phyloP scores from a whole-genome alignment of 1,140 invertebrate species.

The Drosophila pectinifera region DNA sequence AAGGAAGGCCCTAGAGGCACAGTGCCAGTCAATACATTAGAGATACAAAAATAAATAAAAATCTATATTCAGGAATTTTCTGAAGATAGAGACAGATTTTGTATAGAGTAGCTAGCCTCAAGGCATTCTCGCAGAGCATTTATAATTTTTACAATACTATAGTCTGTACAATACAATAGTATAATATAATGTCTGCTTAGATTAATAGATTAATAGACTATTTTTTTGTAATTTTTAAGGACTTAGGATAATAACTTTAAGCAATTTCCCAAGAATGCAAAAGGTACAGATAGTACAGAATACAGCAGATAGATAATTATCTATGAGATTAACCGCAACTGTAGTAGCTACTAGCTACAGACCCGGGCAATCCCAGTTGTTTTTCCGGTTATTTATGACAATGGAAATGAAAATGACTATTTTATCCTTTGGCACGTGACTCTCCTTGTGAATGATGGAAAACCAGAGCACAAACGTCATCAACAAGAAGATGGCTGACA shows the following conservation, averaged over 20 bases:
- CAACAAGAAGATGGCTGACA: conserved; percentile 17
- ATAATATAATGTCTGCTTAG: no score
- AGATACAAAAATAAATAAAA: not conserved
- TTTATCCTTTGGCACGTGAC: conserved; percentile 71
- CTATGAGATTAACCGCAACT: not conserved
- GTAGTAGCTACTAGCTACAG: conserved; percentile 1
- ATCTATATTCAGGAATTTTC: not conserved
- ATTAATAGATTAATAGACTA: no score
- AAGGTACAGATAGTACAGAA: not conserved
- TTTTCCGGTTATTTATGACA: conserved; percentile 59
- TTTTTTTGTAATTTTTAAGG: no score
- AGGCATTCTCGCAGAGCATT: not conserved
- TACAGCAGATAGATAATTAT: no score
- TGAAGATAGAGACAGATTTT: not conserved
- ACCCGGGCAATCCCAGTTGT: conserved; percentile 38
- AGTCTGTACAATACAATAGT: no score
- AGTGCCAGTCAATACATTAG: conserved; percentile 7
- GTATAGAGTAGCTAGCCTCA: not conserved
- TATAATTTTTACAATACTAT: not conserved
- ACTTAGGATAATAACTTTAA: not conserved
- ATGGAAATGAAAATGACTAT: conserved; percentile 54
- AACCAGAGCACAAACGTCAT: conserved; percentile 31
- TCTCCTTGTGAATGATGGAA: conserved; percentile 30
- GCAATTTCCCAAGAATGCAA: no score
- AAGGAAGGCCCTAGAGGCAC: conserved; percentile 7